Percentiles rank a stretch among this genome's conserved stretches.
Evolutionary conservation across 2,113 vertebrate genomes (phyloP).

Genomic region (Xiphophorus maculatus): DNA sequence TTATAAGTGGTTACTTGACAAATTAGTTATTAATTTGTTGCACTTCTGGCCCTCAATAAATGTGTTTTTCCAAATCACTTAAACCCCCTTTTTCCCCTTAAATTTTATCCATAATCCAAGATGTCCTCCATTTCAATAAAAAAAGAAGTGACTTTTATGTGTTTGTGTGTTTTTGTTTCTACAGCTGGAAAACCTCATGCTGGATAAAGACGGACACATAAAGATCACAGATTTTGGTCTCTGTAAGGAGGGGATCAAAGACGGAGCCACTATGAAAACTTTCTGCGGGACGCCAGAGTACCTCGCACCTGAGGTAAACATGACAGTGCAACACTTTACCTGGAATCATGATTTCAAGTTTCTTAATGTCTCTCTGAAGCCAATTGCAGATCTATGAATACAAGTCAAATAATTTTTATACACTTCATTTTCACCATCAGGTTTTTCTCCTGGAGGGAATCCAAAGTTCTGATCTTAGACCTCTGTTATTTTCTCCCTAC

Average conservation of each 20-base stretch:
- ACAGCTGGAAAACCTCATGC: constrained; percentile 95
- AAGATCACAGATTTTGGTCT: constrained; percentile 96
- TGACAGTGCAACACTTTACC: neutral
- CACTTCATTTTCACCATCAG: neutral
- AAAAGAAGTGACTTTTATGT: neutral
- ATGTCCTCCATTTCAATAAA: no score
- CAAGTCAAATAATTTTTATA: neutral
- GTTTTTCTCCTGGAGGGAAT: neutral
- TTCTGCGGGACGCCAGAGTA: constrained; percentile 96
- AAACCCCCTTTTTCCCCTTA: neutral
- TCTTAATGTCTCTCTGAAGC: neutral
- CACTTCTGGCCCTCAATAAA: neutral
- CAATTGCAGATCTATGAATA: neutral
- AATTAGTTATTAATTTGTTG: neutral
- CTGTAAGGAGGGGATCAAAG: constrained; percentile 93
- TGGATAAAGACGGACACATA: constrained; percentile 95
- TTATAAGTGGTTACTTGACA: no score
- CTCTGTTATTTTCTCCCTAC: neutral
- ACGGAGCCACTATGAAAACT: constrained; percentile 94
- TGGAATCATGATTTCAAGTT: neutral
- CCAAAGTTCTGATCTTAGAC: no score
- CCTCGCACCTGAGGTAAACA: constrained; percentile 89
- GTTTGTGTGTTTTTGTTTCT: neutral
- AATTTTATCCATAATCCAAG: neutral
- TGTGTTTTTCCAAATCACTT: neutral